phyloP scores from a whole-genome alignment of 1,140 invertebrate species.

The Papilio aristodemus region DNA sequence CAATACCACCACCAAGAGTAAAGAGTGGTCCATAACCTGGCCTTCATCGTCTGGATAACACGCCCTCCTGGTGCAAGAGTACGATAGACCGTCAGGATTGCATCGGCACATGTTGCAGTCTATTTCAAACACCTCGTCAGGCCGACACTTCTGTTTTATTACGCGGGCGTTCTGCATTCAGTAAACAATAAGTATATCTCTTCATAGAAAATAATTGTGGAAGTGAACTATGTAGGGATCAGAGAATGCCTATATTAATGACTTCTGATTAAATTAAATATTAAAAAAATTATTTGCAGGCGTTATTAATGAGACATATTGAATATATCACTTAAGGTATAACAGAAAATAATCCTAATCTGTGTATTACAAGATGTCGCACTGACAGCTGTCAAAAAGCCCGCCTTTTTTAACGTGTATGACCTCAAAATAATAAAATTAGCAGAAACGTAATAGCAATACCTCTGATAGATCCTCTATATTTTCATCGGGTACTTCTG shows the following conservation, averaged over 20 bases:
- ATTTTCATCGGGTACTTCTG: constrained; percentile 44
- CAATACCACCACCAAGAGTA: not conserved
- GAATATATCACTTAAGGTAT: too few species aligned
- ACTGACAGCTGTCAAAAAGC: constrained; percentile 5
- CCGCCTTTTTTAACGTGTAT: not conserved
- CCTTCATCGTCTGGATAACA: constrained; percentile 53
- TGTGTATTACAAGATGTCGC: not conserved
- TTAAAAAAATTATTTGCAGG: too few species aligned
- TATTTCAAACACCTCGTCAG: constrained; percentile 74
- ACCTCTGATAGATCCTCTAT: constrained; percentile 46
- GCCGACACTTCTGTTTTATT: constrained; percentile 64
- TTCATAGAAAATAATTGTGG: constrained; percentile 2
- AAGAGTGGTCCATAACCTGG: not conserved
- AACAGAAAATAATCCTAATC: too few species aligned
- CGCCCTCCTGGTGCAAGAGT: constrained; percentile 69
- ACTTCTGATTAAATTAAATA: too few species aligned
- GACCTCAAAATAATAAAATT: constrained; percentile 24
- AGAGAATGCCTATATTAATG: too few species aligned
- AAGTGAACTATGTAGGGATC: too few species aligned
- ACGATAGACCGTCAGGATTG: constrained; percentile 72
- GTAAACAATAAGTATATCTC: constrained; percentile 8
- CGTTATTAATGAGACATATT: too few species aligned
- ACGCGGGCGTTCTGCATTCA: constrained; percentile 48
- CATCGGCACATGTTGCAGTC: constrained; percentile 81
- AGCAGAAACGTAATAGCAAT: constrained; percentile 8